These are phyloP conservation scores for Dunckerocampus dactyliophorus DNA, from an alignment of 2,113 vertebrate genomes.

Conservation along the genomic window DNA sequence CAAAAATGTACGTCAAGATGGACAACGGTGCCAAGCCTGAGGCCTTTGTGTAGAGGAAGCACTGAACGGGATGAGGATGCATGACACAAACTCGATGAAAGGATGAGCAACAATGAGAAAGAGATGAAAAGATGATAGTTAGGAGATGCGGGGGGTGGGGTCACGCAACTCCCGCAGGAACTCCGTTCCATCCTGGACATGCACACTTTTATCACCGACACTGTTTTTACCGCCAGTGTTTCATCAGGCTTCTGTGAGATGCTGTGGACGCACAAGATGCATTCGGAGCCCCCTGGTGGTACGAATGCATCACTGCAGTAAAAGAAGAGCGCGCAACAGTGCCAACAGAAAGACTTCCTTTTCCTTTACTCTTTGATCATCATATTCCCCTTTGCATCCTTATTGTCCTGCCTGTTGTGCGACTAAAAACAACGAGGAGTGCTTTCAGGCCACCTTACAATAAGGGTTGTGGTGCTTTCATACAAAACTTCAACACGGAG, in stretches of 20 bases:
- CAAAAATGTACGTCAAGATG: conserved; percentile 88
- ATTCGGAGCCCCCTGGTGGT: background rate
- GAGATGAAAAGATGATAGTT: background rate
- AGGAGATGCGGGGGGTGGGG: background rate
- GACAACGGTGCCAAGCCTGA: conserved; percentile 78
- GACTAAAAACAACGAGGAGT: background rate
- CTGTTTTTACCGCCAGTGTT: conserved; percentile 4
- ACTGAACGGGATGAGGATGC: conserved; percentile 2
- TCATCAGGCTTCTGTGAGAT: conserved; percentile 24
- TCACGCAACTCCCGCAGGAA: background rate
- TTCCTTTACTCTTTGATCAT: background rate
- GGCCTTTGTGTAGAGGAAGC: conserved; percentile 79
- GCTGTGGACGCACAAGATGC: background rate
- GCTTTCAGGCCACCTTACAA: background rate
- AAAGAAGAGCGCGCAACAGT: conserved; percentile 10
- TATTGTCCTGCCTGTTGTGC: background rate
- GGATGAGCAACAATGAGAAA: background rate
- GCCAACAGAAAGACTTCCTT: background rate
- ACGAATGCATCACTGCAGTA: conserved; percentile 17
- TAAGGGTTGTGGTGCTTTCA: background rate
- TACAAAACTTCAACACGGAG: background rate
- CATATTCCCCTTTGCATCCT: conserved; percentile 1
- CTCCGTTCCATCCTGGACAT: conserved; percentile 15
- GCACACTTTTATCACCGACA: conserved; percentile 23
- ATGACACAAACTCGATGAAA: background rate